Evolutionary conservation across 1,140 invertebrate genomes (phyloP).

Genomic region (Halotydeus destructor): DNA sequence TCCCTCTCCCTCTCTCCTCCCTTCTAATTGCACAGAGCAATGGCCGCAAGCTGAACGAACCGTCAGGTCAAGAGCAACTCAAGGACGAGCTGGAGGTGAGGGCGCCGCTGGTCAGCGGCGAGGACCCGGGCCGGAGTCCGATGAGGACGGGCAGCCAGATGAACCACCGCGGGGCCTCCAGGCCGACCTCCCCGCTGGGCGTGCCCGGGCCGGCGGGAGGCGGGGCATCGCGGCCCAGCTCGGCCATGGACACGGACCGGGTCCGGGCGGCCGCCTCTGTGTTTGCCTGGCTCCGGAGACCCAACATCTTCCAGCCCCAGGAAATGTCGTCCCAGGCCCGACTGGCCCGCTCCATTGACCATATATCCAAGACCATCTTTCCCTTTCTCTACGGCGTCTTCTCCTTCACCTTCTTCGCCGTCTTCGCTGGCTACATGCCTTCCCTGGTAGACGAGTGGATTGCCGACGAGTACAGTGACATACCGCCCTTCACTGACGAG

Average conservation of each 20-base stretch:
- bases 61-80: background rate
- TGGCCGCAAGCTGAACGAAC: slow-evolving; percentile 3
- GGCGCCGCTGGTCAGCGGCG: slow-evolving; percentile 5
- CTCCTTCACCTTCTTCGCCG: slow-evolving; percentile 28
- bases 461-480: background rate
- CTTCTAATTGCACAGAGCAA: slow-evolving; percentile 8
- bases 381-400: slow-evolving; percentile 74
- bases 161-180: slow-evolving; percentile 12
- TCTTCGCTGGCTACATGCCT: slow-evolving; percentile 1
- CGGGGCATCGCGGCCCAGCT: background rate
- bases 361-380: slow-evolving; percentile 74
- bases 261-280: slow-evolving; percentile 10
- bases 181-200: background rate
- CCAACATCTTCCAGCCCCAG: slow-evolving; percentile 38
- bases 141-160: slow-evolving; percentile 8
- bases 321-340: slow-evolving; percentile 53
- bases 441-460: slow-evolving; percentile 1
- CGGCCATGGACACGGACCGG: background rate
- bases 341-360: slow-evolving; percentile 56
- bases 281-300: slow-evolving; percentile 17
- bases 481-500: too few relatives aligned
- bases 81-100: slow-evolving; percentile 5
- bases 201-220: background rate
- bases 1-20: too few relatives aligned
- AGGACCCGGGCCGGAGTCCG: slow-evolving; percentile 1